phyloP scores from a whole-genome alignment of 2,888 invertebrate genomes.

The Erebia ligea region DNA sequence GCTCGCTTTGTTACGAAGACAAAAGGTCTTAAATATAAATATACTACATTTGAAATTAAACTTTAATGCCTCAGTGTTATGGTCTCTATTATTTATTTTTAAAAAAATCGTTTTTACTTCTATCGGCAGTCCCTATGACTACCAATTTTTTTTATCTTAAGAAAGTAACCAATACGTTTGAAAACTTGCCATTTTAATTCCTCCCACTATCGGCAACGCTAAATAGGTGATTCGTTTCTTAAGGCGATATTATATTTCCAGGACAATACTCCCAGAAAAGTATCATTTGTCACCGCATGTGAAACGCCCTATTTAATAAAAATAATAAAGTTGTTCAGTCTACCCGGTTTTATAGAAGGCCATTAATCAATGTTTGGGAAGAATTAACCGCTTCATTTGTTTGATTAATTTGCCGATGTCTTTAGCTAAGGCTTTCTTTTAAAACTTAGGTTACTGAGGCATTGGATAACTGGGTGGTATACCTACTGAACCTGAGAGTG shows the following conservation, averaged over 20 bases:
- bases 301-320: constrained; percentile 21
- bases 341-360: constrained; percentile 11
- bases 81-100: no score
- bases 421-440: constrained; percentile 15
- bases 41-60: no score
- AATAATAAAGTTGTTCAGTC: constrained; percentile 33
- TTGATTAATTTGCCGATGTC: constrained; percentile 29
- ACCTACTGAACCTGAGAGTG: no score
- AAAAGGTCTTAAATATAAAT: no score
- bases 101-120: no score
- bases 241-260: constrained; percentile 35
- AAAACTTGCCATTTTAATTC: constrained; percentile 38
- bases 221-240: constrained; percentile 32
- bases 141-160: no score
- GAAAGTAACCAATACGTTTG: background rate
- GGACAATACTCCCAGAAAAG: constrained; percentile 36
- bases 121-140: no score
- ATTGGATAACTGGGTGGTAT: background rate
- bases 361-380: constrained; percentile 37
- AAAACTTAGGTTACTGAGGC: background rate
- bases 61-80: no score
- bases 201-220: constrained; percentile 31
- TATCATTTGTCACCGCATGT: constrained; percentile 35
- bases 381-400: constrained; percentile 37
- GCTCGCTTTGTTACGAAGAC: no score